Conservation (phyloP, 2,888 invertebrate genomes). For the Hirtodrosophila confusa region DNA sequence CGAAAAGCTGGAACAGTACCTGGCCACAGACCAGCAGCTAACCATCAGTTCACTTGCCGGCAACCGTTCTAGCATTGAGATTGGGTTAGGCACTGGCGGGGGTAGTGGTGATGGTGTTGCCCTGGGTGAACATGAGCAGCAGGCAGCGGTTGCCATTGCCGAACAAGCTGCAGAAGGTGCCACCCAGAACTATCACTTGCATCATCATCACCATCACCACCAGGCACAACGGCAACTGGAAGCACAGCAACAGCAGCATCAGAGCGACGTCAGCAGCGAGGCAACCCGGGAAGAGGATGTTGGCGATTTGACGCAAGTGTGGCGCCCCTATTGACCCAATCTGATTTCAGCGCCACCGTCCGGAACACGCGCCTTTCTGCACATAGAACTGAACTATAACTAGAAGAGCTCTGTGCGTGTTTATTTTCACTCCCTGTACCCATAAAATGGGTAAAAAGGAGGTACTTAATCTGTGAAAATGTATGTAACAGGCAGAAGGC, state of each 20-base stretch:
- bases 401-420: conserved; percentile 13
- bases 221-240: conserved; percentile 81
- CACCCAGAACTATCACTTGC: conserved; percentile 57
- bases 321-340: conserved; percentile 89
- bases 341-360: conserved; percentile 26
- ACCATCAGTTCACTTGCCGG: conserved; percentile 86
- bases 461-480: too few relatives aligned
- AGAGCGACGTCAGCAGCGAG: conserved; percentile 46
- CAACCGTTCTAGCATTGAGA: conserved; percentile 86
- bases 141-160: conserved; percentile 39
- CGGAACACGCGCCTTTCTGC: conserved; percentile 64
- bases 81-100: conserved; percentile 83
- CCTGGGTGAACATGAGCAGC: conserved; percentile 79
- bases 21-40: conserved; percentile 85
- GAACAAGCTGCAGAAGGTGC: conserved; percentile 43
- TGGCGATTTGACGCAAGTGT: conserved; percentile 86
- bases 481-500: too few relatives aligned
- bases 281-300: conserved; percentile 78
- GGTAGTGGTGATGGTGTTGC: conserved; percentile 3
- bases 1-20: conserved; percentile 88
- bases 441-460: too few relatives aligned
- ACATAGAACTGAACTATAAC: conserved; percentile 79
- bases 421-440: too few relatives aligned
- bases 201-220: conserved; percentile 54
- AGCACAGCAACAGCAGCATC: conserved; percentile 55